Evolutionary conservation across 2,888 invertebrate species (phyloP), one percentile per base, ranked within the genome.

Genomic region (Protodeltote pygarga): DNA sequence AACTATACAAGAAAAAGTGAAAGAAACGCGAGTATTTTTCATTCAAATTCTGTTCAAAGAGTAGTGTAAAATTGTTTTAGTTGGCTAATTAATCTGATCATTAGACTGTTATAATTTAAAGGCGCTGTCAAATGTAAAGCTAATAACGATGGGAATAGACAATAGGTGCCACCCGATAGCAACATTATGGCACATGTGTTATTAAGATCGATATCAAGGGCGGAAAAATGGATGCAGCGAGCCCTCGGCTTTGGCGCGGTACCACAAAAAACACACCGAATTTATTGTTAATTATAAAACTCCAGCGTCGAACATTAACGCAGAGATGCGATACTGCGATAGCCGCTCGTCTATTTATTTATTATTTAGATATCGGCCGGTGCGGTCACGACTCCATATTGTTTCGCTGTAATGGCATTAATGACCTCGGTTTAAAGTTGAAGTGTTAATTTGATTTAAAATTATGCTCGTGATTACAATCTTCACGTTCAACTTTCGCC

Each of bases 361-460:
- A 92, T 91, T 92, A 91, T 90, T 89, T 89, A 91, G 90, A 89
- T 89, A 90, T 88, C 82, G 85, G 83, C 80, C 81, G 79, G 76
- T 64, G 83, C 85, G 88, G 89, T 89, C 91, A 91, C 89, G 91
- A 90, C 80, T 87, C 83, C 85, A 87, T 90, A 89, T 91, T 91
- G 90, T 90, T 89, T 87, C 86, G 87, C 76, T 79, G 82, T 89
- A 89, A 90, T 89, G 85, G 82, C 87, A 88, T 88, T 88, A 89
- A 89, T 87, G 90, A 89, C 91, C 91, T 85, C 89, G 86, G 86
- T 87, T 89, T 85, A 87, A 91, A 92, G 88, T 91, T 88, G 89
- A 91, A 90, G 91, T 92, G 91, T 92, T 92, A 92, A 91, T 92
- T 92, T 89, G 89, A 91, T 91, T 91, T 90, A 88, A 91, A 92